Evolutionary conservation across 35 echinoderm and acorn worm species (phyloP), one percentile per base, ranked within the genome.

Genomic region (Hemicentrotus pulcherrimus): DNA sequence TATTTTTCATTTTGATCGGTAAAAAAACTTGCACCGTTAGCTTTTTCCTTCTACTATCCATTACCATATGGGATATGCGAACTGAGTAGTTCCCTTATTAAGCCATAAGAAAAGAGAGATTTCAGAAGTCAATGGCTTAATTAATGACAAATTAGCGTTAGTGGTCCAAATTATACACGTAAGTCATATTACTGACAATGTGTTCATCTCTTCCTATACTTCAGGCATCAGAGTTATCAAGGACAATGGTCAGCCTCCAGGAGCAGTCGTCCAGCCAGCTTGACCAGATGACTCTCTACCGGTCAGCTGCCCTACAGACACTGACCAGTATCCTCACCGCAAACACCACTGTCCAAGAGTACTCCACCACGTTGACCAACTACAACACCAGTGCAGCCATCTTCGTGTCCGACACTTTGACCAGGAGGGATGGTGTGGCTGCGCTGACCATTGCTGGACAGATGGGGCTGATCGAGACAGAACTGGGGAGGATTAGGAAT

Each of bases 401-500:
- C 22, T 65, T 97, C 18, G 45, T 94, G 60, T 92, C 13, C 9
- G 59, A 85, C 55, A 85, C 92, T 19, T 28, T 94, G 47, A 48
- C 32, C 19, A 89, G 71, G 18, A 55, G 55, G 22, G 88, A 94
- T 2, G 41, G 19, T 32, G 47, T 97, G 18, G 5, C 45, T 7
- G 41, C 22, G 55, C 32, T 94, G 94, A 86, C 91, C 2, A 86
- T 97, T 46, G 47, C 46, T 5, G 58, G 47, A 19, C 91, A 97
- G 58, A 60, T 47, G 86, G 32, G 46, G 70, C 4, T 91, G 9
- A 88, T 97, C 32, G 48, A 95, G 48, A 91, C 93, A 22, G 96
- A 97, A 65, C 48, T 97, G 50, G 61, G 46, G 14, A 93, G 94
- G 78, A 95, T 95, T 65, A 47, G 46, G 58, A 97, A 97, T 94